phyloP scores from a whole-genome alignment of 2,888 invertebrate genomes.

The Uloborus plumipes region DNA sequence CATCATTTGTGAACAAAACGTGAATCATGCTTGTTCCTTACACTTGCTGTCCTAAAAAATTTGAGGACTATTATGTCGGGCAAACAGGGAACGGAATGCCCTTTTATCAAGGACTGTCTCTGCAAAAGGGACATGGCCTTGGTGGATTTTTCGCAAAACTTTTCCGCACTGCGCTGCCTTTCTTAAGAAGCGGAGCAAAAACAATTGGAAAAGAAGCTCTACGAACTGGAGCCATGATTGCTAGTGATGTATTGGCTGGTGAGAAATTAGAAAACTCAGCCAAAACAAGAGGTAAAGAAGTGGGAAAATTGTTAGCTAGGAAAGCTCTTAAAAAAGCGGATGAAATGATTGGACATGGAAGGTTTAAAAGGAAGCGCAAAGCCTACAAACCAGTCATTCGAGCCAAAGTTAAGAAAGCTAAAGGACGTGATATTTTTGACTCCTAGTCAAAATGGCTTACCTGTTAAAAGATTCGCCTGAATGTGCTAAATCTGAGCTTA shows the following conservation, averaged over 20 bases:
- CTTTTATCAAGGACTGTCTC: not conserved
- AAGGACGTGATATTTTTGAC: constrained; percentile 31
- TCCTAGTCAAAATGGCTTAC: constrained; percentile 18
- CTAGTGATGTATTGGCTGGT: constrained; percentile 11
- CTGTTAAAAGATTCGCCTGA: constrained; percentile 28
- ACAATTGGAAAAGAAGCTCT: constrained; percentile 18
- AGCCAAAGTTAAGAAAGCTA: constrained; percentile 7
- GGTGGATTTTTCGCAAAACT: constrained; percentile 12
- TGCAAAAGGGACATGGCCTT: constrained; percentile 15
- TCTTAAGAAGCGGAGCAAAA: constrained; percentile 10
- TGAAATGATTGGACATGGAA: constrained; percentile 9
- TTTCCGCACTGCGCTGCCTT: constrained; percentile 9
- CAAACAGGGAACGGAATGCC: constrained; percentile 24
- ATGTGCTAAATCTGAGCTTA: constrained; percentile 44
- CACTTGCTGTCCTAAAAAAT: constrained; percentile 5
- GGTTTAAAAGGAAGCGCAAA: constrained; percentile 39
- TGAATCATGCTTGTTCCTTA: constrained; percentile 3
- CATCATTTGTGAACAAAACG: not conserved
- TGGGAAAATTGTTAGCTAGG: not conserved
- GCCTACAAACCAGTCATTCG: constrained; percentile 17
- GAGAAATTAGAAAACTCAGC: constrained; percentile 3
- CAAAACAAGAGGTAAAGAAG: constrained; percentile 6
- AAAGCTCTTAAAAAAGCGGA: constrained; percentile 4
- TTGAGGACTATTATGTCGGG: constrained; percentile 15
- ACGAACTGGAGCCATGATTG: constrained; percentile 8